These are phyloP conservation scores for Lasioglossum lativentre DNA, from an alignment of 2,888 invertebrate species.

Conservation along the genomic window DNA sequence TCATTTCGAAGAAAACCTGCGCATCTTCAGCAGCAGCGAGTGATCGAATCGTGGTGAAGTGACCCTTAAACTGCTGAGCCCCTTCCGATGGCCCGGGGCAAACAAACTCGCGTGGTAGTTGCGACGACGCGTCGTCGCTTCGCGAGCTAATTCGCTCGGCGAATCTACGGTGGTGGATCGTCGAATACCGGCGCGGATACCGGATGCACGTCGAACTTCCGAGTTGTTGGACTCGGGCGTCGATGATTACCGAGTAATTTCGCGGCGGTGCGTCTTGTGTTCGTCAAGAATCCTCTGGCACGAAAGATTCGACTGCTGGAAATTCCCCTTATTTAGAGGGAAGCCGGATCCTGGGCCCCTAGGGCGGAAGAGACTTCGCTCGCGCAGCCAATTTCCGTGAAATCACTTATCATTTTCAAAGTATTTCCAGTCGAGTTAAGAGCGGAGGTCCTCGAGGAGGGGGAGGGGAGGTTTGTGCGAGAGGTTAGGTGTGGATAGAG, in stretches of 20 bases:
- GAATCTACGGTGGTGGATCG: conserved; percentile 32
- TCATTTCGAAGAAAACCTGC: background rate
- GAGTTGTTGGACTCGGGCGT: conserved; percentile 4
- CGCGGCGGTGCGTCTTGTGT: conserved; percentile 9
- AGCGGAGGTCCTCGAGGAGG: background rate
- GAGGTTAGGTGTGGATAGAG: background rate
- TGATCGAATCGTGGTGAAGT: background rate
- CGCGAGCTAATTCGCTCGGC: conserved; percentile 24
- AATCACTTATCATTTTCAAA: conserved; percentile 49
- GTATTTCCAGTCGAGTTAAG: conserved; percentile 39
- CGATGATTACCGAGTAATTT: conserved; percentile 46
- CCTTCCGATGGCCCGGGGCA: conserved; percentile 37
- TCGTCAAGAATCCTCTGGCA: conserved; percentile 12
- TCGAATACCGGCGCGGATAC: conserved; percentile 45
- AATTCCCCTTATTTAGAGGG: conserved; percentile 32
- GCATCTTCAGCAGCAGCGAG: background rate
- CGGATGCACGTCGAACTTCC: conserved; percentile 25
- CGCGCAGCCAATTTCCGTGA: conserved; percentile 12
- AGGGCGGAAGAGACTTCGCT: background rate
- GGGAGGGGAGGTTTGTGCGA: background rate
- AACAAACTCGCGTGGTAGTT: conserved; percentile 28
- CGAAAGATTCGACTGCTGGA: background rate
- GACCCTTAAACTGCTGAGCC: conserved; percentile 17
- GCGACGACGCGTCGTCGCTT: conserved; percentile 29
- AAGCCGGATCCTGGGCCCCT: background rate